Conservation (phyloP, 2,797 vertebrate genomes). For the Monodelphis domestica region DNA sequence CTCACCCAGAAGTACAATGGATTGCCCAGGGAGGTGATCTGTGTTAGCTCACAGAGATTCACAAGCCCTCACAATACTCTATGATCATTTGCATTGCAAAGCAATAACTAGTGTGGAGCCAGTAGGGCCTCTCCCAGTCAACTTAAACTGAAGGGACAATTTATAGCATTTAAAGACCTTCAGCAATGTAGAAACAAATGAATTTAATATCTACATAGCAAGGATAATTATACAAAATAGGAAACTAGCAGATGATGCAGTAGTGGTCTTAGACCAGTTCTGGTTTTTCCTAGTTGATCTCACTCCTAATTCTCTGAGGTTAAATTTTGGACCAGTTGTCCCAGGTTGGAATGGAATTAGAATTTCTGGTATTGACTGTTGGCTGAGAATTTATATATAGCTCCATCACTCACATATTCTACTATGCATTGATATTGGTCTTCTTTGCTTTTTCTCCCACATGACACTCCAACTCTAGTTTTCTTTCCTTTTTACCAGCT, state of each 20-base stretch:
- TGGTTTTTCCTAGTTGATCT: background rate
- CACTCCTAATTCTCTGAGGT: background rate
- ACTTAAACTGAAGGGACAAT: background rate
- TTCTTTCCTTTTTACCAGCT: background rate
- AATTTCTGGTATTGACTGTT: background rate
- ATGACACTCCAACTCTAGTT: background rate
- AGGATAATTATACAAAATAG: too few species aligned
- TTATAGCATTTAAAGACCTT: background rate
- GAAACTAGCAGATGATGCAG: background rate
- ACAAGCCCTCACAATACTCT: too few species aligned
- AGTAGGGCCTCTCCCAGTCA: background rate
- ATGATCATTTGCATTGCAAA: background rate
- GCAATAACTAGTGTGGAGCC: background rate
- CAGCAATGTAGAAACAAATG: background rate
- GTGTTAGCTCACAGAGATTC: background rate
- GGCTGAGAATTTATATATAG: background rate
- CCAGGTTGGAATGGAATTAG: too few species aligned
- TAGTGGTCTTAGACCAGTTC: background rate
- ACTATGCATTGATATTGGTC: too few species aligned
- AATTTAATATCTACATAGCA: background rate
- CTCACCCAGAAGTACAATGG: background rate
- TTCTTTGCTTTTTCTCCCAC: background rate
- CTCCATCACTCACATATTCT: background rate
- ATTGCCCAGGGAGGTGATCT: too few species aligned
- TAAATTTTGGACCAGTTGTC: too few species aligned